Conservation (phyloP, 1,140 invertebrate species). For the Pantala flavescens region DNA sequence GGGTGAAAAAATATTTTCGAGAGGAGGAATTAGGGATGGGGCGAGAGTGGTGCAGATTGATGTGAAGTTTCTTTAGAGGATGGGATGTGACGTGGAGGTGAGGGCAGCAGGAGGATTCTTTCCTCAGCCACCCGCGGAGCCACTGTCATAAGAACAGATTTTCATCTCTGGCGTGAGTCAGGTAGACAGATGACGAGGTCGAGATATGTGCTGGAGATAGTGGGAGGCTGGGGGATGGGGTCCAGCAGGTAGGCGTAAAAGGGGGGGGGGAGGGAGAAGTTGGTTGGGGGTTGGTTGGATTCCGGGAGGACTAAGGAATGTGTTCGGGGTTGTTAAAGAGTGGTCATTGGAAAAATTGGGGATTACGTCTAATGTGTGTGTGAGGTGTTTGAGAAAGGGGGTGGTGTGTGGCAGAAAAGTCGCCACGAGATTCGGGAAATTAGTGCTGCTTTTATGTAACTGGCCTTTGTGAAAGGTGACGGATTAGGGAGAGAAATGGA, state of each 20-base stretch:
- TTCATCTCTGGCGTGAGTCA: conserved; percentile 7
- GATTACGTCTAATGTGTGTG: too few species aligned
- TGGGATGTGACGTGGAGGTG: not conserved
- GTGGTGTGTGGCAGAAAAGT: too few species aligned
- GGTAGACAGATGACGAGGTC: conserved; percentile 3
- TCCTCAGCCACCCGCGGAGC: not conserved
- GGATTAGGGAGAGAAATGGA: too few species aligned
- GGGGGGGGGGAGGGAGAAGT: not conserved
- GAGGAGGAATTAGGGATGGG: not conserved
- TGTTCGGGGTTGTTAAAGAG: too few species aligned
- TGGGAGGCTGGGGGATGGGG: not conserved
- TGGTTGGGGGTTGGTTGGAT: too few species aligned
- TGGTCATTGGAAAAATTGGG: too few species aligned
- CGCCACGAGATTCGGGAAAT: too few species aligned
- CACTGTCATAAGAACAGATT: conserved; percentile 9
- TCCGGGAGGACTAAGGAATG: too few species aligned
- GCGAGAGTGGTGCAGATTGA: not conserved
- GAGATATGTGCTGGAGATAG: conserved; percentile 4
- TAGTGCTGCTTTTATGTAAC: too few species aligned
- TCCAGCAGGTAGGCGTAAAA: not conserved
- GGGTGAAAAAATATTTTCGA: too few species aligned
- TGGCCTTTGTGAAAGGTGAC: too few species aligned
- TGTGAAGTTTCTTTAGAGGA: not conserved
- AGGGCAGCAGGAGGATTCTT: not conserved
- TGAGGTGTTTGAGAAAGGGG: too few species aligned